Conservation (phyloP, 1,140 invertebrate genomes). For the Adelges cooleyi region DNA sequence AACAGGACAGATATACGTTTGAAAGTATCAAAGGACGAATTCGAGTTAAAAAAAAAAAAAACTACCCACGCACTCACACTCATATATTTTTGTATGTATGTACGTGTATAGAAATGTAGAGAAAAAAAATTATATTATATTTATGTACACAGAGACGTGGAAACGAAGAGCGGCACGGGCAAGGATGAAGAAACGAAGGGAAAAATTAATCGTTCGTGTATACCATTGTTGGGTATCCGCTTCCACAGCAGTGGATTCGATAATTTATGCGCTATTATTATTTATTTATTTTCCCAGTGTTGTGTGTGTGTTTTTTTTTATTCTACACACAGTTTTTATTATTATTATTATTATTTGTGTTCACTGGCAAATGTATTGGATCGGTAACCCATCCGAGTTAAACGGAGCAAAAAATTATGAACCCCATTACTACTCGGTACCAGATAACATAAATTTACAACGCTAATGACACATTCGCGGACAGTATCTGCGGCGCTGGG, state of each 20-base stretch:
- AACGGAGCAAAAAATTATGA: not conserved
- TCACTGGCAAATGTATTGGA: not conserved
- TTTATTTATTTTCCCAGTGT: not conserved
- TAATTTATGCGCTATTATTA: not conserved
- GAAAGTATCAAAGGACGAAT: no score
- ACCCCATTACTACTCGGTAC: not conserved
- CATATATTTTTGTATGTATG: not conserved
- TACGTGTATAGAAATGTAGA: no score
- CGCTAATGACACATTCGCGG: not conserved
- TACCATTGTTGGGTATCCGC: not conserved
- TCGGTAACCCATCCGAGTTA: not conserved
- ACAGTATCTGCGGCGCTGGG: no score
- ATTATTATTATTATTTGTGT: not conserved
- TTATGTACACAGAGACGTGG: no score
- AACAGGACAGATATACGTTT: no score
- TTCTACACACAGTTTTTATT: no score
- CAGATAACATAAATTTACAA: constrained; percentile 8
- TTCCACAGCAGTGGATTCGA: not conserved
- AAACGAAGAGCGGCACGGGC: no score
- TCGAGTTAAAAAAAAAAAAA: not conserved
- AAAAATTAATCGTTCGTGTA: not conserved
- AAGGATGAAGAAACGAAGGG: not conserved
- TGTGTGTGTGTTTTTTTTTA: not conserved
- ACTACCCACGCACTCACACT: not conserved
- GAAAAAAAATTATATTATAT: no score